A percentile compares a stretch with the other conserved stretches of the same genome.
These are phyloP conservation scores for Podarcis raffonei DNA, from an alignment of 2,113 vertebrate species.

Conservation along the genomic window DNA sequence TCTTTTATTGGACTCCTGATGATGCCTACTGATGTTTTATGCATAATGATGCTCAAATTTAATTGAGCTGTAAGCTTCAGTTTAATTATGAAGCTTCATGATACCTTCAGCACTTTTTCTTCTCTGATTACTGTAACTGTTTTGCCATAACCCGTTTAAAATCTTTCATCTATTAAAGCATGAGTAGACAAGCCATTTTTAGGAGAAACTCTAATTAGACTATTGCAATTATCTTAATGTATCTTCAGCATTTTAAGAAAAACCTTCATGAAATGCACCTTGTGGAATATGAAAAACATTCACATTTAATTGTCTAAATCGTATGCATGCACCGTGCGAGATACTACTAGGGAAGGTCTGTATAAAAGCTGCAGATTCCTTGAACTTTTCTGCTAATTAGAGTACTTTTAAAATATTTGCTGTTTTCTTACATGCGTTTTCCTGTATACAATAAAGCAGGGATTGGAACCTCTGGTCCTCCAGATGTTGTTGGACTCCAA, in stretches of 20 bases:
- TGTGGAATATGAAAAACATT: constrained; percentile 47
- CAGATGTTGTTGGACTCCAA: too few relatives aligned
- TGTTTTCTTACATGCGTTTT: background rate
- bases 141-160: constrained; percentile 68
- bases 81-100: constrained; percentile 78
- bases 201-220: constrained; percentile 68
- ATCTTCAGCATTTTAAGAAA: constrained; percentile 53
- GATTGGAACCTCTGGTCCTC: background rate
- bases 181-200: constrained; percentile 68
- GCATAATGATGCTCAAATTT: constrained; percentile 77
- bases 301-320: constrained; percentile 40
- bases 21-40: constrained; percentile 74
- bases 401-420: background rate
- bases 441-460: background rate
- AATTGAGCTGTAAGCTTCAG: constrained; percentile 79
- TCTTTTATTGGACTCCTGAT: constrained; percentile 69
- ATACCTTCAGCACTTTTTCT: constrained; percentile 77
- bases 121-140: constrained; percentile 72
- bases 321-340: background rate
- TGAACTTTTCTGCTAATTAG: constrained; percentile 18
- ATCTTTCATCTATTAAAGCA: constrained; percentile 69
- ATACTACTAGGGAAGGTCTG: constrained; percentile 6
- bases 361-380: background rate
- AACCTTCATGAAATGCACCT: constrained; percentile 52
- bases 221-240: constrained; percentile 69